Conservation (phyloP, 2,113 vertebrate genomes). For the Laticauda colubrina region DNA sequence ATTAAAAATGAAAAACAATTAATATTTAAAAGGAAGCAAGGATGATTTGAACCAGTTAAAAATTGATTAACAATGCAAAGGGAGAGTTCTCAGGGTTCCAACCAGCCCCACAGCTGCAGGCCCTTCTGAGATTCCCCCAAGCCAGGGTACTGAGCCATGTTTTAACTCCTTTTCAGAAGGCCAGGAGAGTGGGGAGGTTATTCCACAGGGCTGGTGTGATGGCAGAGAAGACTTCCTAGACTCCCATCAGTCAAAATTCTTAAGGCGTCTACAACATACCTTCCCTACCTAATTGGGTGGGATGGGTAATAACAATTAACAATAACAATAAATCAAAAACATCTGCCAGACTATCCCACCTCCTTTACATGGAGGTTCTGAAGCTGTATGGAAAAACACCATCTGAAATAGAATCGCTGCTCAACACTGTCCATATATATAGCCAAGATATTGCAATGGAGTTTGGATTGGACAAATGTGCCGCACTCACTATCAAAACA, state of each 20-base stretch:
- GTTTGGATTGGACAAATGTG: too few relatives aligned
- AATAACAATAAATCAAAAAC: background rate
- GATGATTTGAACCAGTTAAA: background rate
- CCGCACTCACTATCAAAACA: too few relatives aligned
- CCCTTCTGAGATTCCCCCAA: background rate
- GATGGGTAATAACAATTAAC: background rate
- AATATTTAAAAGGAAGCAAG: background rate
- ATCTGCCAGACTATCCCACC: too few relatives aligned
- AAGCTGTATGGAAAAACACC: too few relatives aligned
- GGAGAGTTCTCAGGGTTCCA: background rate
- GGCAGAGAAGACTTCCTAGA: background rate
- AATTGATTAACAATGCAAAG: background rate
- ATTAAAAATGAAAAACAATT: background rate
- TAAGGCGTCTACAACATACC: background rate
- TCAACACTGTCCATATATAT: too few relatives aligned
- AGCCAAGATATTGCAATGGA: too few relatives aligned
- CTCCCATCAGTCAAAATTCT: background rate
- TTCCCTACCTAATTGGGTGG: background rate
- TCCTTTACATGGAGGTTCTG: too few relatives aligned
- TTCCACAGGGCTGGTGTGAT: background rate
- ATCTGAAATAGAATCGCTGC: too few relatives aligned
- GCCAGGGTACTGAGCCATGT: background rate
- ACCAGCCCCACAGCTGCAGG: background rate
- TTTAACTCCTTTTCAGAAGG: background rate
- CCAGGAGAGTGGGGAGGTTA: background rate